phyloP scores from a whole-genome alignment of 1,140 invertebrate species.

The Periplaneta americana region DNA sequence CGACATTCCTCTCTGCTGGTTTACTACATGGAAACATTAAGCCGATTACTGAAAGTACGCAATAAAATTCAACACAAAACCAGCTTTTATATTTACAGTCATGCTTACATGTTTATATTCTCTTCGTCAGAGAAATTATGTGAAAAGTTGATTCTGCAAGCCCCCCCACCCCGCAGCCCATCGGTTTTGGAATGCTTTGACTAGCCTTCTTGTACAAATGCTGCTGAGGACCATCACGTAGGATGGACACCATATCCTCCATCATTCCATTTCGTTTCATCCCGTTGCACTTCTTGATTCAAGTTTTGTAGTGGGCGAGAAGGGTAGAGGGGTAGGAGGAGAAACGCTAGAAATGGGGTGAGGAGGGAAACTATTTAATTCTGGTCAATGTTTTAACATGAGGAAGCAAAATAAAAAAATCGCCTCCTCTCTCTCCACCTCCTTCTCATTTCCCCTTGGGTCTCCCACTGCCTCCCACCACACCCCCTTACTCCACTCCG shows the following conservation, averaged over 20 bases:
- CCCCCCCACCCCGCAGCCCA: background rate
- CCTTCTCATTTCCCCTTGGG: background rate
- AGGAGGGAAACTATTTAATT: slow-evolving; percentile 13
- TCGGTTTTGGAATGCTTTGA: background rate
- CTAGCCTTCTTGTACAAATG: background rate
- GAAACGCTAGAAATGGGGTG: background rate
- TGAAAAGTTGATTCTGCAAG: background rate
- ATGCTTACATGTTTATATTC: background rate
- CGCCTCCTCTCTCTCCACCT: slow-evolving; percentile 1
- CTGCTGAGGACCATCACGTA: background rate
- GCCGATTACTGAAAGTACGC: background rate
- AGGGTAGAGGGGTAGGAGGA: background rate
- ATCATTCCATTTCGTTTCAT: background rate
- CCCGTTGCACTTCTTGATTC: slow-evolving; percentile 8
- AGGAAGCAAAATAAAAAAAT: slow-evolving; percentile 13
- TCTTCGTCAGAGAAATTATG: background rate
- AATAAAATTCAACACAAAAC: background rate
- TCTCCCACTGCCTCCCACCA: background rate
- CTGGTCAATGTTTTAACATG: slow-evolving; percentile 18
- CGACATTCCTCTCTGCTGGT: background rate
- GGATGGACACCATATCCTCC: background rate
- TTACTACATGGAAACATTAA: background rate
- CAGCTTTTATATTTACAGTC: background rate
- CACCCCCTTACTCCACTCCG: background rate
- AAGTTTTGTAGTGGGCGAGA: slow-evolving; percentile 3